Evolutionary conservation across 2,797 vertebrate genomes (phyloP), one percentile per base, ranked within the genome.

Genomic region (Hephaestus fuliginosus): DNA sequence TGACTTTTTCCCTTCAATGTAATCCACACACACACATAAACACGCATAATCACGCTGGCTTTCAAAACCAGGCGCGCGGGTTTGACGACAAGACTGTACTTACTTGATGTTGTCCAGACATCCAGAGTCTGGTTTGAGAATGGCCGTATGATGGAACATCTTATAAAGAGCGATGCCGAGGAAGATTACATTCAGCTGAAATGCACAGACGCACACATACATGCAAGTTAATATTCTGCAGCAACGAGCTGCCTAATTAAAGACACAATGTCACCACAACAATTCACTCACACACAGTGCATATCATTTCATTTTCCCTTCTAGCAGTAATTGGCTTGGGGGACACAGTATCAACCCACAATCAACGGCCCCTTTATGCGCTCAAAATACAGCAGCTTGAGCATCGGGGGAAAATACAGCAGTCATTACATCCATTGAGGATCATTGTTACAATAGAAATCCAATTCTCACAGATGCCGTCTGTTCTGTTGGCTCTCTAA

Each of bases 31-130:
- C 43, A 49, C 52, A 22, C 44, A 28, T 18, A 63, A 56, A 7
- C 75, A 52, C 58, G 18, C 39, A 62, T 57, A 66, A 70, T 78
- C 60, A 10, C 30, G 57, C 28, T 25, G 2, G 5, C 57, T 46
- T 48, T 74, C 12, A 62, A 52, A 77, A 28, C 49, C 58, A 60
- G 22, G 20, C 28, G 0, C 14, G 36, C 22, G 46, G 60, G n/a
- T 58, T 46, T 64, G 62, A 51, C 20, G 58, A 52, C 51, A 72
- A 66, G 13, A 41, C 36, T 60, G 70, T 74, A 96, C 98, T 98
- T 97, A 99, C 98, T 99, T 99, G 96, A 99, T 99, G 93, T 99
- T 99, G 95, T 99, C 98, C 92, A 99, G 96, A 94, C 98, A 99
- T 88, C 98, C 98, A 7, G 98, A 98, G 94, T 99, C 98, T 2